Evolutionary conservation across 2,888 invertebrate species (phyloP).

Genomic region (Lasioglossum marginatum): DNA sequence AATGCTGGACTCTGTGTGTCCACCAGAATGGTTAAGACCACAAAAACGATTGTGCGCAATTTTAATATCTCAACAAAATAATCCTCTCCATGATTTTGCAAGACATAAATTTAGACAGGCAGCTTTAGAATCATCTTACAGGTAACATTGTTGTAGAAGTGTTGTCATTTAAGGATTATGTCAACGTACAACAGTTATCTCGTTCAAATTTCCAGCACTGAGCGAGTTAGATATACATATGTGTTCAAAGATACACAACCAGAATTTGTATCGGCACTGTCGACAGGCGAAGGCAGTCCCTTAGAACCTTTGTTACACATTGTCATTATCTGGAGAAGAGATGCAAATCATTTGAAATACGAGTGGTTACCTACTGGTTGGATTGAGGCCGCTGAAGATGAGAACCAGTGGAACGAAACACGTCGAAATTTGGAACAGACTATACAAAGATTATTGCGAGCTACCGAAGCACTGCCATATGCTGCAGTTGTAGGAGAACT

Average conservation of each 20-base stretch:
- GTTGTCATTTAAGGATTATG: neutral
- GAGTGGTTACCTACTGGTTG: slow-evolving; percentile 94
- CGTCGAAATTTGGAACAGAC: slow-evolving; percentile 90
- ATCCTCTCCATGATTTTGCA: slow-evolving; percentile 87
- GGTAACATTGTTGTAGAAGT: slow-evolving; percentile 79
- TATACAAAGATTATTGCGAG: slow-evolving; percentile 89
- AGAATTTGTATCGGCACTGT: slow-evolving; percentile 92
- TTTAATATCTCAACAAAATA: slow-evolving; percentile 90
- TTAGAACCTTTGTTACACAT: slow-evolving; percentile 90
- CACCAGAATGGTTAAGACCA: slow-evolving; percentile 93
- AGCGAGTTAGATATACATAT: slow-evolving; percentile 93
- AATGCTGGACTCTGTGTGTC: slow-evolving; percentile 93
- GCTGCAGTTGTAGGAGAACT: slow-evolving; percentile 89
- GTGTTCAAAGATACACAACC: slow-evolving; percentile 94
- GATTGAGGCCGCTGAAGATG: slow-evolving; percentile 84
- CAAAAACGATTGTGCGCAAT: slow-evolving; percentile 92
- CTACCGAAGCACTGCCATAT: slow-evolving; percentile 91
- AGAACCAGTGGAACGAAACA: slow-evolving; percentile 89
- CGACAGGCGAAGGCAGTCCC: slow-evolving; percentile 87
- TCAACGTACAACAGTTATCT: neutral
- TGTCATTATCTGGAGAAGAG: slow-evolving; percentile 95
- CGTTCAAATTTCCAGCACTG: slow-evolving; percentile 71
- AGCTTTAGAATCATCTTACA: slow-evolving; percentile 89
- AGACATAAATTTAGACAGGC: slow-evolving; percentile 90
- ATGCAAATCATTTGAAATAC: slow-evolving; percentile 94